Evolutionary conservation across 2,888 invertebrate genomes (phyloP).

Genomic region (Xanthorhoe designata): DNA sequence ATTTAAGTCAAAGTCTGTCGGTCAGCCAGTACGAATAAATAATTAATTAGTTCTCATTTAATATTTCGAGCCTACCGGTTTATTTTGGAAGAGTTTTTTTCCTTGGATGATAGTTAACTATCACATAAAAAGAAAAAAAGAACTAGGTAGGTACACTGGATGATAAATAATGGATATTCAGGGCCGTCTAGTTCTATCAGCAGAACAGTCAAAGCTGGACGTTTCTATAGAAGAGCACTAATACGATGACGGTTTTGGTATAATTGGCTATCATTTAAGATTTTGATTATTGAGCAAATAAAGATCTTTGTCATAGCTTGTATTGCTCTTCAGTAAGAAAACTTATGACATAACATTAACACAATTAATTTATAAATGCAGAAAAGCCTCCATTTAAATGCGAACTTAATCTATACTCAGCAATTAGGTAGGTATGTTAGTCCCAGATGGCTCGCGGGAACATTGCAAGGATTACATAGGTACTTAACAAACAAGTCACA

Average conservation of each 20-base stretch:
- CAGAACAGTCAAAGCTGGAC: background rate
- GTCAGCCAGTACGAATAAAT: no score
- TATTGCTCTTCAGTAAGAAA: conserved; percentile 1
- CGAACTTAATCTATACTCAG: background rate
- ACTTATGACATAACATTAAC: background rate
- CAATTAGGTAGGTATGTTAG: background rate
- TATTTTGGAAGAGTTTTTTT: background rate
- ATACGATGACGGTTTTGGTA: background rate
- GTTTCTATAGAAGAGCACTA: background rate
- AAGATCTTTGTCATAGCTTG: background rate
- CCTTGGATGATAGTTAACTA: no score
- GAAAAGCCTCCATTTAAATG: conserved; percentile 1
- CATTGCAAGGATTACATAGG: background rate
- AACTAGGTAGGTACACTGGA: no score
- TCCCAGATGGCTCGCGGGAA: background rate
- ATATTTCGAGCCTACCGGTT: no score
- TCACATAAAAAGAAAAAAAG: no score
- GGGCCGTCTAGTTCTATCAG: background rate
- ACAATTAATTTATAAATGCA: background rate
- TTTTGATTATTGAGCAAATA: background rate
- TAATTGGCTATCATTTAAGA: background rate
- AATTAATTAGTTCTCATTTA: no score
- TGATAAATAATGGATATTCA: background rate
- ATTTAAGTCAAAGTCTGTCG: no score
- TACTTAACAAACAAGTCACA: background rate